These are phyloP conservation scores for Hydrotaea cyrtoneurina DNA, from an alignment of 2,888 invertebrate species.

Conservation along the genomic window DNA sequence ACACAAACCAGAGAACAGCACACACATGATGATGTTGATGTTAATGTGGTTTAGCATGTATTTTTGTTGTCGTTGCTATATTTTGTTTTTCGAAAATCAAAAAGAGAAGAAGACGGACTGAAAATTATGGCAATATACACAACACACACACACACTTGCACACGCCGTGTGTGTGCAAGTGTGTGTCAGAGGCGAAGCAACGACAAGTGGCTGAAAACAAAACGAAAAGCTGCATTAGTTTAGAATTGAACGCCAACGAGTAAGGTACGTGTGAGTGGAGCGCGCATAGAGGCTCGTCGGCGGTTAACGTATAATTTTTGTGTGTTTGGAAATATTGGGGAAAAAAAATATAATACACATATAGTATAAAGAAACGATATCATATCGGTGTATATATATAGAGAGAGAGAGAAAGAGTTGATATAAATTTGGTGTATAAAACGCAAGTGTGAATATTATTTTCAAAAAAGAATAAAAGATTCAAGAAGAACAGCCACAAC, in stretches of 20 bases:
- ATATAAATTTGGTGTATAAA: not conserved
- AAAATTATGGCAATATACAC: not conserved
- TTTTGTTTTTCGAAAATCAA: constrained; percentile 29
- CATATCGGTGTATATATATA: constrained; percentile 17
- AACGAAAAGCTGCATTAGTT: constrained; percentile 48
- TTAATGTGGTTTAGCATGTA: constrained; percentile 18
- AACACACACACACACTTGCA: not conserved
- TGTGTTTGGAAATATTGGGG: not conserved
- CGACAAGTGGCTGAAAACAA: constrained; percentile 58
- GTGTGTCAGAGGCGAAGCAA: not conserved
- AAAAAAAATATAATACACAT: constrained; percentile 2
- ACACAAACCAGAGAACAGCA: not conserved
- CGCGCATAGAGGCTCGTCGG: not conserved
- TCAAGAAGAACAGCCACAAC: not conserved
- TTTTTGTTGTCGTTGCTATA: not conserved
- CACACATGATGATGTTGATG: constrained; percentile 9
- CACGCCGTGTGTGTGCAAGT: too few relatives aligned
- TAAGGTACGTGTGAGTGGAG: constrained; percentile 56
- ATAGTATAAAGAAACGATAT: not conserved
- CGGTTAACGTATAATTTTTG: constrained; percentile 17
- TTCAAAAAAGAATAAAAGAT: not conserved
- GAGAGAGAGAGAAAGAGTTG: not conserved
- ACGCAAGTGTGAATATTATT: not conserved
- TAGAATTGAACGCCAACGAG: constrained; percentile 63
- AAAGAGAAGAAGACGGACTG: not conserved